Conservation (phyloP, 2,113 vertebrate genomes). For the Casuarius casuarius region DNA sequence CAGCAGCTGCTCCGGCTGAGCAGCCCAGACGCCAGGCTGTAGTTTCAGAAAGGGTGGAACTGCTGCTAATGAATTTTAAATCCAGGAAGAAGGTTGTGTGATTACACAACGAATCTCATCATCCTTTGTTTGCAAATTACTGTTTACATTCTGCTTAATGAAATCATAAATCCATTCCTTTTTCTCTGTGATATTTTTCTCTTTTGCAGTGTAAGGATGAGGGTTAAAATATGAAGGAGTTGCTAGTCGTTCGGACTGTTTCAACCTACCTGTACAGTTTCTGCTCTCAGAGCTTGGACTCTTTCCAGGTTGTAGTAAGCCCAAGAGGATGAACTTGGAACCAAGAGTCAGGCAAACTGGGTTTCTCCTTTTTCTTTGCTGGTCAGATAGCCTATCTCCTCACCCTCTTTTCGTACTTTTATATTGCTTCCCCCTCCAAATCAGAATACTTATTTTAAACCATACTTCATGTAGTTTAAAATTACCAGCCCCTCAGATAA, state of each 20-base stretch:
- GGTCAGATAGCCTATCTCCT: neutral
- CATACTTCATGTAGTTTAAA: neutral
- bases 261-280: neutral
- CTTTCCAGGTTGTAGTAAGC: neutral
- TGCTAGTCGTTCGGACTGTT: neutral
- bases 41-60: constrained; percentile 64
- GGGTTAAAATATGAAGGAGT: neutral
- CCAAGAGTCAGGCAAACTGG: neutral
- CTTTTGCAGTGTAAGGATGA: neutral
- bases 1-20: neutral
- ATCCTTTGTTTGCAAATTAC: constrained; percentile 46
- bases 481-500: neutral
- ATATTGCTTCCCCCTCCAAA: neutral
- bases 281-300: neutral
- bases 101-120: constrained; percentile 5
- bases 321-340: neutral
- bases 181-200: constrained; percentile 2
- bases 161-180: constrained; percentile 18
- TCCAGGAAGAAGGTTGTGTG: constrained; percentile 52
- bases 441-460: neutral
- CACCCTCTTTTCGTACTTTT: neutral
- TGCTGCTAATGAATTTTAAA: constrained; percentile 16
- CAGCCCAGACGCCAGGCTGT: neutral
- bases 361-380: neutral
- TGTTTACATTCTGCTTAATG: constrained; percentile 60